Evolutionary conservation across 1,140 invertebrate species (phyloP), one percentile per base, ranked within the genome.

Genomic region (Heterodera carotae): DNA sequence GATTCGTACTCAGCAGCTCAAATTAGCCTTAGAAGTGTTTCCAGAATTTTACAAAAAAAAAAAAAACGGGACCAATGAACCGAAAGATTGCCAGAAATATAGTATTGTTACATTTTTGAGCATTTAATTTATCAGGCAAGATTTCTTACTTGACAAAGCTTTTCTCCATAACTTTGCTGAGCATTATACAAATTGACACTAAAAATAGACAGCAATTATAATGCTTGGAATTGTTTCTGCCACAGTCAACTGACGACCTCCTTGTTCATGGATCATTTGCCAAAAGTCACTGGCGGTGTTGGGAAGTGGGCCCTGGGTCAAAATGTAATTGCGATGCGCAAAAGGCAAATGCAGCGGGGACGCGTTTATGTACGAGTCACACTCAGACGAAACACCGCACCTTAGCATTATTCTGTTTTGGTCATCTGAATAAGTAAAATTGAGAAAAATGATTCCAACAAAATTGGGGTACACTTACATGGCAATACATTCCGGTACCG

Each of bases 261-360:
- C 69, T 27, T 84, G 79, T 39, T 85, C 81, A 33, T 79, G 83
- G 7, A 84, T 68, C 83, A 84, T 84, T 69, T 84, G 81, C 83
- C 83, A 84, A 62, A 84, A 84, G 76, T 84, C 83, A 18, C 75
- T 71, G 2, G 78, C 56, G 34, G 83, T 85, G 18, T 74, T 75
- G 33, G 74, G 62, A 48, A 84, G 75, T 25, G 83, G 83, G 1
- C 83, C 83, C 69, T 84, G 83, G 34, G 77, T 76, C 15, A 84
- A 59, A 34, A 84, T 85, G 71, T 85, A 84, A 60, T 81, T 74
- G 10, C 82, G 76, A 6, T 62, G 43, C 31, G 84, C 78, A 31
- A 73, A 56, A 0, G 71, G 70, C 15, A 84, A 76, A 36, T 56
- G 31, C 22, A 84, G 43, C 18, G 80, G 83, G 1, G 78, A 79